Conservation (phyloP, 2,888 invertebrate genomes). For the Craniophora ligustri region DNA sequence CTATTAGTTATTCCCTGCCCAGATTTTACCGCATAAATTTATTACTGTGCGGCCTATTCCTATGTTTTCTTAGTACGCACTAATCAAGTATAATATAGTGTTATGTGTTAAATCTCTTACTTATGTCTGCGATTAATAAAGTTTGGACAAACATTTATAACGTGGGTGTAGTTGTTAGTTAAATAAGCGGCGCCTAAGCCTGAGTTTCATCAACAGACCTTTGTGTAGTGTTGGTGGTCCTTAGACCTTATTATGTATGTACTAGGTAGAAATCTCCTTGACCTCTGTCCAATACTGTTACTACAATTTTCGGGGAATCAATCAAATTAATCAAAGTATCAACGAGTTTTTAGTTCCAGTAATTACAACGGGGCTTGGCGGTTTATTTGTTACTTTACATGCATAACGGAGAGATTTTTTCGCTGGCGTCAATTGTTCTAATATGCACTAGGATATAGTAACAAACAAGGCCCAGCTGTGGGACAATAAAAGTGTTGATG, state of each 20-base stretch:
- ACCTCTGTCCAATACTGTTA: no score
- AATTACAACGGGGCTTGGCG: no score
- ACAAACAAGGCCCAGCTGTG: no score
- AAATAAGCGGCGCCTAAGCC: conserved; percentile 39
- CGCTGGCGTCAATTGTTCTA: no score
- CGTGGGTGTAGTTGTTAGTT: conserved; percentile 42
- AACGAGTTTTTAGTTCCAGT: no score
- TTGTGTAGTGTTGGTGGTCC: conserved; percentile 13
- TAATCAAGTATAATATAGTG: conserved; percentile 34
- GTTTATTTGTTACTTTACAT: no score
- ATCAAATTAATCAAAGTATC: no score
- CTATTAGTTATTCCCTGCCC: background rate
- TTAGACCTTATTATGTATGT: background rate
- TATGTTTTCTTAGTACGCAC: conserved; percentile 8
- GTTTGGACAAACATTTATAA: conserved; percentile 54
- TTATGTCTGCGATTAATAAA: conserved; percentile 54
- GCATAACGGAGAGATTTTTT: no score
- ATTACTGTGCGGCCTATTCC: background rate
- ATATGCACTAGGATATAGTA: no score
- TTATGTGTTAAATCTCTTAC: conserved; percentile 45
- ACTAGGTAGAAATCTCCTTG: background rate
- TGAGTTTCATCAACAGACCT: conserved; percentile 16
- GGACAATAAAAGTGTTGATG: no score
- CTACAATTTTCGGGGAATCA: no score
- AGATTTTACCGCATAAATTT: background rate